phyloP scores from a whole-genome alignment of 1,140 invertebrate species.

The Drosophila malerkotliana region DNA sequence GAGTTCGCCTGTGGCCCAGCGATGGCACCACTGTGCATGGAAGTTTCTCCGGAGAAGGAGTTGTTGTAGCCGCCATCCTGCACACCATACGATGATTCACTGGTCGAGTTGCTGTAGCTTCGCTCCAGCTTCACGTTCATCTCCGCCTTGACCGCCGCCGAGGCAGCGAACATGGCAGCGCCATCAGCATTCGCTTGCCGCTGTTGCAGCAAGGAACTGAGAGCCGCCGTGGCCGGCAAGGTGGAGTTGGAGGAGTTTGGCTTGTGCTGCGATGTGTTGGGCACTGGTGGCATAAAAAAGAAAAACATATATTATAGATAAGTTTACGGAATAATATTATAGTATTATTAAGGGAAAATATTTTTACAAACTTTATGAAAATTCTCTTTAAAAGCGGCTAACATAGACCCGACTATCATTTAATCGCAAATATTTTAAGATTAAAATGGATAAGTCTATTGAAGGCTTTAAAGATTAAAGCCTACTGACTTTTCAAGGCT shows the following conservation, averaged over 20 bases:
- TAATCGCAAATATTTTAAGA: no score
- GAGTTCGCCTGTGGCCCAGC: conserved; percentile 71
- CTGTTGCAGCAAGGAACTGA: conserved; percentile 67
- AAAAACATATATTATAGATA: neutral
- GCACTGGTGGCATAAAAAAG: conserved; percentile 24
- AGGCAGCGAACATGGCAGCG: conserved; percentile 51
- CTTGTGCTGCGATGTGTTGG: conserved; percentile 42
- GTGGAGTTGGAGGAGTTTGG: conserved; percentile 8
- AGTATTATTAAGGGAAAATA: no score
- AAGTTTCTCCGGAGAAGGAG: conserved; percentile 56
- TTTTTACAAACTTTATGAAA: no score
- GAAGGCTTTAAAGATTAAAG: no score
- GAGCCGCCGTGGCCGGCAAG: conserved; percentile 61
- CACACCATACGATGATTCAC: conserved; percentile 61
- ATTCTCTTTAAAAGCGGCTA: no score
- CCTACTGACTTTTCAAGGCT: no score
- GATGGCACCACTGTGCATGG: conserved; percentile 46
- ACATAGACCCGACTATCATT: no score
- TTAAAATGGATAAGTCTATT: no score
- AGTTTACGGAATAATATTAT: neutral
- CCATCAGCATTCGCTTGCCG: conserved; percentile 70
- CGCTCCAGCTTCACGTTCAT: conserved; percentile 67
- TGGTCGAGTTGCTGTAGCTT: conserved; percentile 70
- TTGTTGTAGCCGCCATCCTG: conserved; percentile 65
- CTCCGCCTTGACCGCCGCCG: conserved; percentile 51